Evolutionary conservation across 1,140 invertebrate genomes (phyloP).

Genomic region (Plectrocnemia conspersa): DNA sequence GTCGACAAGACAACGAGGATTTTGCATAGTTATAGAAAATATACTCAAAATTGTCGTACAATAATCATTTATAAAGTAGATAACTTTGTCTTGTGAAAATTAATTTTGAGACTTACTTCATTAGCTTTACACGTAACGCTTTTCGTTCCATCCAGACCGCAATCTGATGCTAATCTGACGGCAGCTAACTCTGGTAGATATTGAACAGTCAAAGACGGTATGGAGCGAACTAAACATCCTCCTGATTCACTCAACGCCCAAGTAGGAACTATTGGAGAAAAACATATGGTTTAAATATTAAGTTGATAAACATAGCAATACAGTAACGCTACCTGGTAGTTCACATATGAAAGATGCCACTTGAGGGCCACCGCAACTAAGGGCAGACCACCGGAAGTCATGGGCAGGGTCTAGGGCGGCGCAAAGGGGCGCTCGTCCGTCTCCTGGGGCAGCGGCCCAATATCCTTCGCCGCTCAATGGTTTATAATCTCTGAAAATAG

Average conservation of each 20-base stretch:
- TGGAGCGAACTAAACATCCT: slow-evolving; percentile 61
- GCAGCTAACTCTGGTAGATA: slow-evolving; percentile 73
- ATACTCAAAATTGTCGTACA: too few species aligned
- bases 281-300: slow-evolving; percentile 12
- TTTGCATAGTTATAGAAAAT: too few species aligned
- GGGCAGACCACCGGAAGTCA: slow-evolving; percentile 66
- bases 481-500: slow-evolving; percentile 50
- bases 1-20: too few species aligned
- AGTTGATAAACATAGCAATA: not conserved
- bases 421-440: slow-evolving; percentile 54
- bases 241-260: slow-evolving; percentile 59
- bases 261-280: slow-evolving; percentile 55
- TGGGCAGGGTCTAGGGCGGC: slow-evolving; percentile 63
- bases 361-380: slow-evolving; percentile 65
- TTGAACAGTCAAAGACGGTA: slow-evolving; percentile 64
- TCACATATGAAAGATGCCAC: slow-evolving; percentile 70
- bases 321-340: slow-evolving; percentile 59
- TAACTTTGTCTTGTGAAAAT: too few species aligned
- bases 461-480: slow-evolving; percentile 60
- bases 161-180: slow-evolving; percentile 81
- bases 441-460: slow-evolving; percentile 55
- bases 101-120: too few species aligned
- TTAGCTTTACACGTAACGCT: slow-evolving; percentile 65
- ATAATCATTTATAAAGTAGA: too few species aligned
- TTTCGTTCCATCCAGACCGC: slow-evolving; percentile 79